Base-by-base conservation (phyloP, 2,888 invertebrate species). In the Hylaea fasciaria region DNA sequence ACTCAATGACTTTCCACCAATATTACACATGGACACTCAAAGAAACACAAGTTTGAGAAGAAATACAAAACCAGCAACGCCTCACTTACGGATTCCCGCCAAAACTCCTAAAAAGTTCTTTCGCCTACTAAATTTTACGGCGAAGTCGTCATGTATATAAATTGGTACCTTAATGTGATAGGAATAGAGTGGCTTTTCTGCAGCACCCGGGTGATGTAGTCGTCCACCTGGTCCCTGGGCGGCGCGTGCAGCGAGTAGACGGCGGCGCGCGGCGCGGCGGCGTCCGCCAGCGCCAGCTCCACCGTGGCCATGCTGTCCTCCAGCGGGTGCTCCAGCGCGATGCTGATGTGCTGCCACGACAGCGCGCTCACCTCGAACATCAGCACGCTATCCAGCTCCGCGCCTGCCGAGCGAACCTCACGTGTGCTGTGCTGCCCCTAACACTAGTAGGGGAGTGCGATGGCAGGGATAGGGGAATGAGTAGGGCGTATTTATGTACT, bases 181-280 rank as follows among this genome's bases (percentile, higher is more conserved):
- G 98, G 98, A 82, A 98, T 97, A n/a, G 98, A 98, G 75, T 97
- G 94, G 73, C 96, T 97, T 79, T 96, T 95, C 84, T 98, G 98
- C 66, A 98, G 93, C 49, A 98, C 85, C 63, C 85, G 45, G 68
- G 91, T 91, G 75, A 93, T 84, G 72, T 92, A 90, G 10, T 93
- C 93, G 64, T 93, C 91, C 11, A 92, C 65, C 37, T 85, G 87
- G 0, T 86, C 85, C 0, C 82, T 66, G 72, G 93, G 93, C 12
- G 86, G 82, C 62, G 88, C 86, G 77, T 83, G 85, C 0, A 95
- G 93, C 28, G 95, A 94, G 80, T 95, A 95, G 0, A 98, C 94
- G 35, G 95, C 93, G 74, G 98, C 98, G 51, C 95, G 94, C 0
- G 97, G 94, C 65, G 95, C 95, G 0, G 96, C 95, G 14, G 96